phyloP scores from a whole-genome alignment of 2,797 vertebrate species.

The Bradypodion ventrale region DNA sequence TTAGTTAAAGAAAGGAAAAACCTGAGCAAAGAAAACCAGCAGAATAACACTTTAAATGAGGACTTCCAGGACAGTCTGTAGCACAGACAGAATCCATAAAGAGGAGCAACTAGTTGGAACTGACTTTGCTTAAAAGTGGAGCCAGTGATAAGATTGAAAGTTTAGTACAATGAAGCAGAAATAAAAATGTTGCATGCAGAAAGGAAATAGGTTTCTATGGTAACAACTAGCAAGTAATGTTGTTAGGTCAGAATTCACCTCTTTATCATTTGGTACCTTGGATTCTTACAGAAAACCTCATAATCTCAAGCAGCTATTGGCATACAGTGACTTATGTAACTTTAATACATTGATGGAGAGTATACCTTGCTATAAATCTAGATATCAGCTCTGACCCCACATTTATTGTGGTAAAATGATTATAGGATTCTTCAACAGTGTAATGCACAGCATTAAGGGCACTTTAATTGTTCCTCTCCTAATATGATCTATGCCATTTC shows the following conservation, averaged over 20 bases:
- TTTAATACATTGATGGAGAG: too few species aligned
- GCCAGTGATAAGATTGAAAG: not conserved
- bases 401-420: too few species aligned
- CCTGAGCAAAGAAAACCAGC: not conserved
- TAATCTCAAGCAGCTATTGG: too few species aligned
- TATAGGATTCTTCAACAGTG: too few species aligned
- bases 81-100: not conserved
- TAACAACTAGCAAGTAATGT: constrained; percentile 22
- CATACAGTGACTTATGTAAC: too few species aligned
- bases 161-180: not conserved
- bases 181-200: too few species aligned
- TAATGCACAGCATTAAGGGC: too few species aligned
- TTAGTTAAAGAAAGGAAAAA: not conserved
- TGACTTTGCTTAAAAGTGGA: not conserved
- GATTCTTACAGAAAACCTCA: too few species aligned
- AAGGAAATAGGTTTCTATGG: constrained; percentile 1
- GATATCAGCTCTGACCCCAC: too few species aligned
- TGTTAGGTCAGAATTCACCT: not conserved
- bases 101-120: not conserved
- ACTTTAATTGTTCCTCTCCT: too few species aligned
- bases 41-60: not conserved
- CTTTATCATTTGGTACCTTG: constrained; percentile 16
- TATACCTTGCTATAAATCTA: too few species aligned
- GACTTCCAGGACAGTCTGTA: not conserved
- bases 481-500: too few species aligned